Base-by-base conservation (phyloP, 2,888 invertebrate genomes). In the Ichneumoninae sp. region DNA sequence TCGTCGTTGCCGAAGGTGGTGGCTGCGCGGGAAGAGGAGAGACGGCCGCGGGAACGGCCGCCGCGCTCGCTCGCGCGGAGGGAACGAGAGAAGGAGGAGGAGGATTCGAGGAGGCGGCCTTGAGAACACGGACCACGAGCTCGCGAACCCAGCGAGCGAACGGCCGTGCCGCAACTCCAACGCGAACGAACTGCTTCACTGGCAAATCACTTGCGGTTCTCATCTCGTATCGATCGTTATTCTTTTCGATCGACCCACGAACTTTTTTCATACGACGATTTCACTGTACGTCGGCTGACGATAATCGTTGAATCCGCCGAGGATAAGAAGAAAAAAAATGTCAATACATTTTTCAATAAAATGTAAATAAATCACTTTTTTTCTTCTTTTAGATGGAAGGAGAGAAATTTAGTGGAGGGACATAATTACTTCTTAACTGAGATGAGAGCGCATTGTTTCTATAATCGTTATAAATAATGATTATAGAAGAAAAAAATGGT, bases 181-280 rank as follows among this genome's bases (percentile, higher is more conserved):
- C 91, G 90, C 91, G 88, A 91, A 91, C 91, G 90, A 92, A 91
- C 92, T 90, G 92, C 92, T 92, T 91, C 91, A 90, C 91, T 91
- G 91, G 91, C 91, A 91, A 92, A 92, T 91, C 90, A 90, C 90
- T 91, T 89, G 89, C 89, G 93, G 92, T 93, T 93, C 92, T 93
- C 93, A 93, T 92, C 88, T 88, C 83, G 88, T 65, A 81, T 75
- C 75, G 70, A 85, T 80, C 68, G n/a, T 47, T 69, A 19, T 71
- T 57, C 60, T 40, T 54, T 30, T 26, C n/a, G 26, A 69, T 44
- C 63, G 44, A 0, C n/a, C 1, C 52, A 6, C 52, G 52, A n/a
- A 10, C 19, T 36, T 47, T 22, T 19, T 19, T 66, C 19, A 40
- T 36, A 19, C 19, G 2, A 8, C 22, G 4, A n/a, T 44, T 22